Evolutionary conservation across 1,140 invertebrate species (phyloP).

Genomic region (Phocides pigmalion): DNA sequence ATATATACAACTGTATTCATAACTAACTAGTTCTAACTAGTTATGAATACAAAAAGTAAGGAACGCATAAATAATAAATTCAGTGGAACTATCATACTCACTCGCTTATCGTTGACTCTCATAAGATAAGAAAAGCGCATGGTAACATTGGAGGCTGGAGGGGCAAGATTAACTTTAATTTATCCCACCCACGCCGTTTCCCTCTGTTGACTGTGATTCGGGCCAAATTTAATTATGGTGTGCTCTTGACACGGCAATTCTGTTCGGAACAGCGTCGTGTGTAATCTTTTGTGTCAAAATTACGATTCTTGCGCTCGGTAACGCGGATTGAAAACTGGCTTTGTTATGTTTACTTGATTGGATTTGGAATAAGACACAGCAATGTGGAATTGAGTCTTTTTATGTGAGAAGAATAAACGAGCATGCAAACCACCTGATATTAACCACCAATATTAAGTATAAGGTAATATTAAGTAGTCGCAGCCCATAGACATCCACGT

Average conservation of each 20-base stretch:
- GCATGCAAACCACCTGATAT: no score
- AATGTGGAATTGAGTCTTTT: not conserved
- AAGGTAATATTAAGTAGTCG: no score
- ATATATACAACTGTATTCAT: no score
- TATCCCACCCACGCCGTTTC: slow-evolving; percentile 18
- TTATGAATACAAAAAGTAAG: no score
- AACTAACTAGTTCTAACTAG: no score
- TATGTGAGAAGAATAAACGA: no score
- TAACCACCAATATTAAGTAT: no score
- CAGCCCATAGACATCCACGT: no score
- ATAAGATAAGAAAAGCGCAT: not conserved
- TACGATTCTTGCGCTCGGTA: slow-evolving; percentile 19
- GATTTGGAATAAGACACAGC: slow-evolving; percentile 16
- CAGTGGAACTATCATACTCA: no score
- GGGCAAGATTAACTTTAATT: slow-evolving; percentile 28
- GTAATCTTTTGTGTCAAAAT: slow-evolving; percentile 34
- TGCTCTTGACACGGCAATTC: slow-evolving; percentile 28
- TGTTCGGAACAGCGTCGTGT: slow-evolving; percentile 21
- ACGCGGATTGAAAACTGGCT: slow-evolving; percentile 21
- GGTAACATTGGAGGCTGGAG: slow-evolving; percentile 1
- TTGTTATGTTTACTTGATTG: slow-evolving; percentile 25
- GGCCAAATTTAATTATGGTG: slow-evolving; percentile 28
- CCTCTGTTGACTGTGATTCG: slow-evolving; percentile 15
- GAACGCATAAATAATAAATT: no score
- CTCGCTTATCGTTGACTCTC: not conserved